Evolutionary conservation across 2,113 vertebrate species (phyloP).

Genomic region (Ptychochromis oligacanthus): DNA sequence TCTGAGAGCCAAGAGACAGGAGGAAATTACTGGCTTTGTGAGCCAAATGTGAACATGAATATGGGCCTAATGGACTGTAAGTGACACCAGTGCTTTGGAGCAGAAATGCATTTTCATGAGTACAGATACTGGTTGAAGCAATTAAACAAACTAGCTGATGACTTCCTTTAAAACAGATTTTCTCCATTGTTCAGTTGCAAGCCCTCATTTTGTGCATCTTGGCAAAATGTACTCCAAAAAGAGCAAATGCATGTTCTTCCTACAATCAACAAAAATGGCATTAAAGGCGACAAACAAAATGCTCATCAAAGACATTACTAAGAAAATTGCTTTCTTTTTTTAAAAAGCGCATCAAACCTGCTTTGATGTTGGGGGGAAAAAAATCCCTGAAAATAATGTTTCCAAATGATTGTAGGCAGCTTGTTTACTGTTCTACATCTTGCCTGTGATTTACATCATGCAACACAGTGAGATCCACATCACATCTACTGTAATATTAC

Average conservation of each 20-base stretch:
- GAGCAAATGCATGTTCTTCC: neutral
- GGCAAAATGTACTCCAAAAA: neutral
- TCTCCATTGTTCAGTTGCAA: constrained; percentile 5
- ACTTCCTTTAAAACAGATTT: neutral
- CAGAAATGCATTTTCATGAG: constrained; percentile 4
- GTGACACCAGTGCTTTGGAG: constrained; percentile 41
- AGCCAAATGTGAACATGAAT: constrained; percentile 44
- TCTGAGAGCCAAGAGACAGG: constrained; percentile 17
- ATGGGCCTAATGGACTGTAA: constrained; percentile 35
- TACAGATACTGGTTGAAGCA: neutral
- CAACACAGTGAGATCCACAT: neutral
- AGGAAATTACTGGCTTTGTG: constrained; percentile 34
- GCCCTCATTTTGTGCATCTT: neutral
- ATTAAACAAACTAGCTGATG: constrained; percentile 17
- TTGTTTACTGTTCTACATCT: neutral
- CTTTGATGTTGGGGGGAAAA: neutral
- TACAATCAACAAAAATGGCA: constrained; percentile 4
- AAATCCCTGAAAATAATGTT: neutral
- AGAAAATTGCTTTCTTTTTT: neutral
- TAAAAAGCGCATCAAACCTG: neutral
- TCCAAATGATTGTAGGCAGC: neutral
- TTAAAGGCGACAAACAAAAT: neutral
- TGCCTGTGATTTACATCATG: neutral
- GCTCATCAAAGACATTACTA: neutral
- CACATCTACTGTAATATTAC: neutral